Evolutionary conservation across 2,113 vertebrate genomes (phyloP).

Genomic region (Phyllostomus discolor): DNA sequence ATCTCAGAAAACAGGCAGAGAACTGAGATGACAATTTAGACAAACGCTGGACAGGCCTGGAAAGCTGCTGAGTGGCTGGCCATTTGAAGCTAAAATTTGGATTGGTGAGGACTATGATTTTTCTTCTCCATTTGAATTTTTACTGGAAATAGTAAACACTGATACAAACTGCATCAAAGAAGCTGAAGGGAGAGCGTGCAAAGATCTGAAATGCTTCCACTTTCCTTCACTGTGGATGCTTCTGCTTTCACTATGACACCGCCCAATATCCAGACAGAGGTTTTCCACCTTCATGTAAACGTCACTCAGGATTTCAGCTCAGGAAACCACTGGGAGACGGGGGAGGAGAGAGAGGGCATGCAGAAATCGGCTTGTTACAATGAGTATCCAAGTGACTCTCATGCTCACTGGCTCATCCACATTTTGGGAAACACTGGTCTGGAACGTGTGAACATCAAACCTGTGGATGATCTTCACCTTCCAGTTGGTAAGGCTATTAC

Average conservation of each 20-base stretch:
- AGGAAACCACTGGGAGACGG: background rate
- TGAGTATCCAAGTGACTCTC: background rate
- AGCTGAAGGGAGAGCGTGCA: background rate
- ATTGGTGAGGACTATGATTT: background rate
- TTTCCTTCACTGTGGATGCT: background rate
- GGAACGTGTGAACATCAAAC: background rate
- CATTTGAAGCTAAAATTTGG: background rate
- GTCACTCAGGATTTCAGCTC: background rate
- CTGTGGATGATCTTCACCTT: background rate
- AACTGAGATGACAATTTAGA: background rate
- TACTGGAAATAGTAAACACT: background rate
- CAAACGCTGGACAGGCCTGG: background rate
- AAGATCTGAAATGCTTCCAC: background rate
- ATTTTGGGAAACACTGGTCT: background rate
- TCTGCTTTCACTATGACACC: background rate
- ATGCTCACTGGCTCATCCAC: background rate
- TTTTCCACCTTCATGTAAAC: background rate
- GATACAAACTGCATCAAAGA: background rate
- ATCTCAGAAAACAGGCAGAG: background rate
- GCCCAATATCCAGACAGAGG: background rate
- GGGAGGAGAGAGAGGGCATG: rapidly evolving
- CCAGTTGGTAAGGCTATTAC: background rate
- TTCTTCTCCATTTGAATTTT: background rate
- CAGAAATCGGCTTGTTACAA: background rate
- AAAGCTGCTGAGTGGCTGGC: background rate